These are phyloP conservation scores for Chondrilla cf. caribensis DNA, from an alignment of 37 sponge, comb jelly and placozoan species.

Conservation along the genomic window DNA sequence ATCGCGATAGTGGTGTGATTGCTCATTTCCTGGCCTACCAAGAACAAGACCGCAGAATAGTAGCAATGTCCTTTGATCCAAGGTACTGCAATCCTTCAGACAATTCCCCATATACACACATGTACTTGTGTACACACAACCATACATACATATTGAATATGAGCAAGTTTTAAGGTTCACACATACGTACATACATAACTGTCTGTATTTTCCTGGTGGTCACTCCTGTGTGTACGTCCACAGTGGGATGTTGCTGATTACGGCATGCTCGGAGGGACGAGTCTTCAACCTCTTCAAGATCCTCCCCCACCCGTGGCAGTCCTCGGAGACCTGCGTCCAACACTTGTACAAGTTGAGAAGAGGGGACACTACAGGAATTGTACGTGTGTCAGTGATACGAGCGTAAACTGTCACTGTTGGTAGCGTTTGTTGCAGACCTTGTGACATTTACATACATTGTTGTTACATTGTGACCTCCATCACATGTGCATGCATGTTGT, in stretches of 20 bases:
- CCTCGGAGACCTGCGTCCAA: conserved; percentile 75
- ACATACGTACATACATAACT: too few species aligned
- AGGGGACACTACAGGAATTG: conserved; percentile 87
- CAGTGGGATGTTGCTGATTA: conserved; percentile 88
- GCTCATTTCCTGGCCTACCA: conserved; percentile 85
- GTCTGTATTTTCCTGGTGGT: too few species aligned
- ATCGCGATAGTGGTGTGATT: conserved; percentile 58
- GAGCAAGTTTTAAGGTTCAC: not conserved
- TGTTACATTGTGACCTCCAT: too few species aligned
- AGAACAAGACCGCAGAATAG: conserved; percentile 38
- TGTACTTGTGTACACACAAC: not conserved
- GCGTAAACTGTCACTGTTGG: not conserved
- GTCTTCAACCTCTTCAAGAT: conserved; percentile 86
- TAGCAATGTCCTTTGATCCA: conserved; percentile 71
- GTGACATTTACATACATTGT: not conserved
- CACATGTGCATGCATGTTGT: too few species aligned
- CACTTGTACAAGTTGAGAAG: conserved; percentile 89
- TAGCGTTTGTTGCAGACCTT: not conserved
- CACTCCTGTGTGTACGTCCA: too few species aligned
- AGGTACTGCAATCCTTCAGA: conserved; percentile 57
- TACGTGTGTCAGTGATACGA: conserved; percentile 17
- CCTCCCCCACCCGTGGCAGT: conserved; percentile 70
- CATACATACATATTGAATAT: not conserved
- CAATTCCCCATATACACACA: not conserved
- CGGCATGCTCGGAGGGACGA: conserved; percentile 86